Base-by-base conservation (phyloP, 2,113 vertebrate species). In the Rhagologus leucostigma region DNA sequence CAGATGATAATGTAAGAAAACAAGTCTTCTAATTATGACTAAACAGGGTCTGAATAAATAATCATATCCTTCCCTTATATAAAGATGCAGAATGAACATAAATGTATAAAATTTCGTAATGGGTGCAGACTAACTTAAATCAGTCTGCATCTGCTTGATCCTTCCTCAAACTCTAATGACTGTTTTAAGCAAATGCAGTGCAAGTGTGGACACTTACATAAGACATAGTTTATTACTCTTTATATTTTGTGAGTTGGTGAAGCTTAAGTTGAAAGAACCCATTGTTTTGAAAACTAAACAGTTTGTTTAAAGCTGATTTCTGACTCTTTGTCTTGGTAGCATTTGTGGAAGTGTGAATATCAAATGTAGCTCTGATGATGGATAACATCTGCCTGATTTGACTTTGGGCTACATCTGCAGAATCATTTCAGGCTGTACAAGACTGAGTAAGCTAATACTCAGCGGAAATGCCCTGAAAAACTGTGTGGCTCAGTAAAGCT, bases 1-100 rank as follows among this genome's bases (percentile, higher is more conserved):
- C 95, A 59, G 98, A 98, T 32, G 98, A 98, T 55, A 97, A 95
- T 35, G 99, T 99, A 97, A 96, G 98, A 90, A 91, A 30, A 88
- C 37, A 93, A 87, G 41, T 64, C 35, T 85, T 84, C 16, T 95
- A 44, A 56, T 68, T 84, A 64, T 62, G 29, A 92, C 49, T 57
- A 65, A 73, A 92, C 6, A 70, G 29, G 3, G 32, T 92, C 42
- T 74, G 59, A 57, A 21, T 79, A 68, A 74, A 56, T 83, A 78
- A 32, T 82, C 3, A 1, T 65, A 7, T 57, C 10, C 70, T 56
- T 63, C 14, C 10, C 6, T 50, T 69, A 8, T 7, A 19, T 42
- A 53, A 65, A 27, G 57, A 30, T 60, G 47, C 42, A 74, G 32
- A 56, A 65, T 77, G 6, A 65, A 24, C 18, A 19, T 39, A 53